Evolutionary conservation across 2,113 vertebrate genomes (phyloP), one percentile per base, ranked within the genome.

Genomic region (Phainopepla nitens): DNA sequence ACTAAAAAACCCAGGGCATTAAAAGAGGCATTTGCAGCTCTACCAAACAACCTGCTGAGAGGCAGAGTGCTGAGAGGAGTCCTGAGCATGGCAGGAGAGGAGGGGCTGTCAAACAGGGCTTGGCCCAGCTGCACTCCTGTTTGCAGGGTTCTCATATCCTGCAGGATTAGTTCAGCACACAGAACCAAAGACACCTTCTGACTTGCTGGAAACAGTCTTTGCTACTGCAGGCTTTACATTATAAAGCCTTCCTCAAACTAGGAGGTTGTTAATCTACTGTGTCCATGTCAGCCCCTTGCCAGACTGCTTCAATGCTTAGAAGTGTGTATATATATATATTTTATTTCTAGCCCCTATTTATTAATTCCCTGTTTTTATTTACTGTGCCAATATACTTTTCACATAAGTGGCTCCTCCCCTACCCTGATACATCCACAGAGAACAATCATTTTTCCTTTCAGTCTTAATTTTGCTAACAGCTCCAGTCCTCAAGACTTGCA

Each of bases 41-140:
- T 62, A 9, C 27, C 15, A 13, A 4, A 61, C 3, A 61, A 50
- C 11, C 50, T 87, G 45, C 29, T 50, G 54, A 16, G 82, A 68
- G 47, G 35, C 18, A 83, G 36, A 61, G 60, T 0, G 15, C 54
- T 35, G 54, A 60, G 49, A 28, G 12, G 49, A 45, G 36, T 27
- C 36, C 57, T 50, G 44, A 4, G 6, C 44, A 24, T 0, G 15
- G 44, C 42, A 53, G 81, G 12, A 56, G 71, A 54, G 65, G 25
- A 4, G 29, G 21, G 2, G 60, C 39, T 58, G 42, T 61, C 86
- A 54, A 35, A 39, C 9, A 47, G 24, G 64, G 22, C n/a, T 15
- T 2, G 36, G 35, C 51, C 5, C 0, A 42, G 54, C 50, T 27
- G 25, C 42, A 0, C 23, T 77, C n/a, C 47, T n/a, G 1, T 6